Conservation (phyloP, 1,140 invertebrate genomes). For the Neomicropteryx cornuta region DNA sequence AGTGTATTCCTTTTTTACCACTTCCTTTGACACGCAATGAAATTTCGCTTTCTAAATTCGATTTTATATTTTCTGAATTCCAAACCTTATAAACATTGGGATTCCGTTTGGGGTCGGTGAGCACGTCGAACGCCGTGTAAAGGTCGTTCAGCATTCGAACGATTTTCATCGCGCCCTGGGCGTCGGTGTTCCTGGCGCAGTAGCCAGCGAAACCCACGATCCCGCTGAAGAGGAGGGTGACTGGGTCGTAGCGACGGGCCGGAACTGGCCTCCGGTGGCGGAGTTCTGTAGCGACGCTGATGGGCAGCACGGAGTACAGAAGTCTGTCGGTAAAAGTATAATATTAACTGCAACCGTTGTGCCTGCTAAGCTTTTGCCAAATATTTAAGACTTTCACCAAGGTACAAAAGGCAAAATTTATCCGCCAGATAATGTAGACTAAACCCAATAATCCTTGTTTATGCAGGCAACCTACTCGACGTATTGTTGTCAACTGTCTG, state of each 20-base stretch:
- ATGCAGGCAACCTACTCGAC: too few species aligned
- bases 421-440: too few species aligned
- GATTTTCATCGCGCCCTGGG: conserved; percentile 84
- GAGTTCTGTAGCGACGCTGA: conserved; percentile 86
- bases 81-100: conserved; percentile 90
- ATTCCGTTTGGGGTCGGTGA: conserved; percentile 85
- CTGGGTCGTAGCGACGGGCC: conserved; percentile 73
- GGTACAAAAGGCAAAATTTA: not conserved
- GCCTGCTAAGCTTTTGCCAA: too few species aligned
- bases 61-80: too few species aligned
- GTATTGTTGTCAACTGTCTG: too few species aligned
- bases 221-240: conserved; percentile 88
- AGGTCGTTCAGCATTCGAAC: conserved; percentile 84
- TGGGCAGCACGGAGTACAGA: conserved; percentile 88
- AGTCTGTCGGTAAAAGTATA: conserved; percentile 45
- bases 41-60: too few species aligned
- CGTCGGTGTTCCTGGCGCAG: conserved; percentile 75
- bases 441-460: too few species aligned
- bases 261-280: conserved; percentile 81
- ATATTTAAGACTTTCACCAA: too few species aligned
- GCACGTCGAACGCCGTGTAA: conserved; percentile 82
- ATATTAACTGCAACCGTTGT: too few species aligned
- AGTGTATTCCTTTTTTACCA: too few species aligned
- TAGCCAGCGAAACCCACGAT: conserved; percentile 88
- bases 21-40: too few species aligned